Conservation (phyloP, 2,113 vertebrate genomes). For the Leucosticte australis region DNA sequence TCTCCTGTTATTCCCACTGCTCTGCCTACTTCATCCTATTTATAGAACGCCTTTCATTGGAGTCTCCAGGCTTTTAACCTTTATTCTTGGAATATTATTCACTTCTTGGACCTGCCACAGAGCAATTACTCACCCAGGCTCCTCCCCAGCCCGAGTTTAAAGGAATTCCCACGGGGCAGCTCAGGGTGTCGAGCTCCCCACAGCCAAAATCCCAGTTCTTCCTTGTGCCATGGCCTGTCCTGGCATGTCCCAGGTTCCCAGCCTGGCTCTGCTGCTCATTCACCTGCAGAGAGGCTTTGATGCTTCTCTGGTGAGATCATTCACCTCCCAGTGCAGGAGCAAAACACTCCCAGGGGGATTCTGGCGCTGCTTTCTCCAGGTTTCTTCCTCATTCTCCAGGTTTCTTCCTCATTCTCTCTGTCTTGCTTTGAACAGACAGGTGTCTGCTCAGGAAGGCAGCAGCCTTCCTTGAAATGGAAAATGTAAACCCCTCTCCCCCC, state of each 20-base stretch:
- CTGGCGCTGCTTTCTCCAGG: fast-evolving
- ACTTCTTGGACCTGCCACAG: slow-evolving; percentile 15
- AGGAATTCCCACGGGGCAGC: slow-evolving; percentile 52
- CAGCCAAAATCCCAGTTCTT: background rate
- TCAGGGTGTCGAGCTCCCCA: background rate
- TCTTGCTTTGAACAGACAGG: background rate
- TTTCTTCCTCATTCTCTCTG: background rate
- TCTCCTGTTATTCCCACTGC: background rate
- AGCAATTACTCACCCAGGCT: background rate
- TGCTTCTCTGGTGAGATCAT: slow-evolving; percentile 32
- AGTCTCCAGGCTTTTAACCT: slow-evolving; percentile 20
- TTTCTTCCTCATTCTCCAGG: background rate
- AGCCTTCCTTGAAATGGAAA: background rate
- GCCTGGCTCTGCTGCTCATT: slow-evolving; percentile 41
- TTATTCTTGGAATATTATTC: slow-evolving; percentile 60
- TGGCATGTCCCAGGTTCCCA: background rate
- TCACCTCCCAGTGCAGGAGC: background rate
- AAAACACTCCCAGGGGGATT: background rate
- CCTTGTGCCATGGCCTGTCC: background rate
- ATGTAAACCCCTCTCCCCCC: no score
- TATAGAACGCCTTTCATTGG: background rate
- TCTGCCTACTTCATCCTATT: slow-evolving; percentile 27
- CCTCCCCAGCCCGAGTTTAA: slow-evolving; percentile 12
- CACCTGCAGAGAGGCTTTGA: slow-evolving; percentile 46
- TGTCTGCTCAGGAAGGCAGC: background rate